Base-by-base conservation (phyloP, 2,888 invertebrate species). In the Hirtodrosophila confusa region DNA sequence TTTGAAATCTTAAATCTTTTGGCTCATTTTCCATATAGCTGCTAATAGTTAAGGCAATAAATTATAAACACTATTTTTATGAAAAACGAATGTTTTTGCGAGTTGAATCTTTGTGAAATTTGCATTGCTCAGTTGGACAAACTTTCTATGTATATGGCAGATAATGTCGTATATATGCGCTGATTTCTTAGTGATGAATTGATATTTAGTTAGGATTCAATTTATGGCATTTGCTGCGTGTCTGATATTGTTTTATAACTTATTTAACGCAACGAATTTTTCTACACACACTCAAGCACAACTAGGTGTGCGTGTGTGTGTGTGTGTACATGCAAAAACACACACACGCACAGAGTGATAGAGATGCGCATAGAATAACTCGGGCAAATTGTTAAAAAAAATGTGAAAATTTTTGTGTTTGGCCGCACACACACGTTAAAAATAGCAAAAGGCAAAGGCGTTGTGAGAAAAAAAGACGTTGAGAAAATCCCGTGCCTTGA, bases 401-500 rank as follows among this genome's bases (percentile, higher is more conserved):
- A 51, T 66, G 58, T 64, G 75, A 61, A 64, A 35, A 58, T 64
- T 50, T 75, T 45, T 79, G 83, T 65, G 76, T 78, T 78, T 72
- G 67, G 76, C 67, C 72, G 61, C 76, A 62, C 76, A 74, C 57
- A 76, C 67, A 60, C 76, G 64, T 69, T 82, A 82, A 87, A 84
- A 82, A 82, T 84, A 82, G 80, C 80, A 74, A 75, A 60, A 71
- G 65, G 57, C 66, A 80, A 64, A 73, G 69, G 75, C 82, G 69
- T 44, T 75, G 51, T 64, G 61, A 31, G 9, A 7, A 31, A 31
- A 31, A 9, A 8, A 31, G 9, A 50, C 29, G 45, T 60, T 67
- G 57, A 70, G 75, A 72, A 78, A 76, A 70, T 70, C 77, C 78
- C 80, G 80, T 78, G 80, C 78, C 80, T 79, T 78, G 68, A 75